phyloP scores from a whole-genome alignment of 2,113 vertebrate species.

The Callionymus lyra region DNA sequence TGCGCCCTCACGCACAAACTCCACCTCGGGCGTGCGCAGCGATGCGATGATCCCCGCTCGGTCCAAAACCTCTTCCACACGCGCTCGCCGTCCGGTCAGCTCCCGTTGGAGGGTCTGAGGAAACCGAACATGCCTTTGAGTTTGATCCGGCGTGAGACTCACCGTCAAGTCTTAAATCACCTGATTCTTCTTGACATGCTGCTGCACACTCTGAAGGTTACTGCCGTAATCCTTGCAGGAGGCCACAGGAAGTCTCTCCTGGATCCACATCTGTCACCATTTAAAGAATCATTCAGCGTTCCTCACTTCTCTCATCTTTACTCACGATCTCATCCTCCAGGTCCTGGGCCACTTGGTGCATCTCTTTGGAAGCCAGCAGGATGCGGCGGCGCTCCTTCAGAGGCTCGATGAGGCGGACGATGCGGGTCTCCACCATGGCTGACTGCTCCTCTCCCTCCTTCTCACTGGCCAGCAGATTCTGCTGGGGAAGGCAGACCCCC shows the following conservation, averaged over 20 bases:
- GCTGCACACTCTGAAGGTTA: constrained; percentile 80
- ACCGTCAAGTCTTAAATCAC: constrained; percentile 53
- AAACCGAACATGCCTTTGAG: neutral
- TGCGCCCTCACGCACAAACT: constrained; percentile 66
- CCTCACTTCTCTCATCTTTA: neutral
- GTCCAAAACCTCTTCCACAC: constrained; percentile 70
- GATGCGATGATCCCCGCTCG: constrained; percentile 69
- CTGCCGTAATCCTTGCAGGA: constrained; percentile 83
- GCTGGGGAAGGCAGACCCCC: constrained; percentile 73
- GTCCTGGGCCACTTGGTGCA: constrained; percentile 86
- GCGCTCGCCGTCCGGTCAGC: constrained; percentile 76
- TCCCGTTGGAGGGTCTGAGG: constrained; percentile 82
- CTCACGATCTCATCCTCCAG: constrained; percentile 90
- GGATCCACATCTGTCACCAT: constrained; percentile 80
- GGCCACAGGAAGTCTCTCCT: constrained; percentile 79
- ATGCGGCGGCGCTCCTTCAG: constrained; percentile 75
- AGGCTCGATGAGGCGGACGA: constrained; percentile 76
- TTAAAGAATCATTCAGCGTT: neutral
- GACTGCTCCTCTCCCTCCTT: constrained; percentile 67
- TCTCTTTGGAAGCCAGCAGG: constrained; percentile 83
- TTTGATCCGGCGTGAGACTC: no score
- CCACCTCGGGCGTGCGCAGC: constrained; percentile 71
- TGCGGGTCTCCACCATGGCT: constrained; percentile 70
- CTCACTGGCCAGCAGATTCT: constrained; percentile 66
- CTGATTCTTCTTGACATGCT: constrained; percentile 86